Evolutionary conservation across 2,113 vertebrate species (phyloP).

Genomic region (Phaethon lepturus): DNA sequence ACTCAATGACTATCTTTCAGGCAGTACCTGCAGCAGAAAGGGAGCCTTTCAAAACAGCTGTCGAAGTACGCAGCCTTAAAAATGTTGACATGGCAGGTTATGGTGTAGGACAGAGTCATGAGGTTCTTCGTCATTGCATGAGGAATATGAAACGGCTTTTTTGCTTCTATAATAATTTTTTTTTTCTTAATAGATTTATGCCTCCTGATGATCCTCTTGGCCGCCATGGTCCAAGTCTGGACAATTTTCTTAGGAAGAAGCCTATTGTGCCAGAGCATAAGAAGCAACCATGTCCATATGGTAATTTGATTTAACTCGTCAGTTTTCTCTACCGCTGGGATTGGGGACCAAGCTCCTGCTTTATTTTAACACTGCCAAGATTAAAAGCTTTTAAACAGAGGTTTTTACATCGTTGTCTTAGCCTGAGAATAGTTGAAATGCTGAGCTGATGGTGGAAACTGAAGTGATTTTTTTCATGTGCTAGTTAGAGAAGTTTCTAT

Average conservation of each 20-base stretch:
- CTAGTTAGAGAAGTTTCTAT: neutral
- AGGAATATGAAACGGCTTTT: neutral
- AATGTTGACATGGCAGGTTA: neutral
- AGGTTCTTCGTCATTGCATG: neutral
- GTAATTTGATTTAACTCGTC: slow-evolving; percentile 73
- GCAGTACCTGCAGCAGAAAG: neutral
- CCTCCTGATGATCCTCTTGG: slow-evolving; percentile 96
- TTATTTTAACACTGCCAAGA: neutral
- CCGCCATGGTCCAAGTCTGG: slow-evolving; percentile 93
- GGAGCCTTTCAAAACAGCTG: neutral
- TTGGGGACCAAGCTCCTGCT: neutral
- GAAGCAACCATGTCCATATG: slow-evolving; percentile 97
- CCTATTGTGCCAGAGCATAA: slow-evolving; percentile 95
- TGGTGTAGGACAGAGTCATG: neutral
- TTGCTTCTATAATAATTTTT: neutral
- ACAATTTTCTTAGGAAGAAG: slow-evolving; percentile 96
- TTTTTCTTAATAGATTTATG: slow-evolving; percentile 86
- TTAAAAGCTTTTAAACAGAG: neutral
- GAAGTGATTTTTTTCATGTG: neutral
- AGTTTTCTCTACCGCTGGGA: neutral
- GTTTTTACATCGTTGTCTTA: neutral
- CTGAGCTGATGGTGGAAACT: neutral
- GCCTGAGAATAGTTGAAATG: neutral
- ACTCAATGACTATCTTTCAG: neutral
- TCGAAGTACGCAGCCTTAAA: neutral